phyloP scores from a whole-genome alignment of 2,888 invertebrate species.

The Catocala nupta region DNA sequence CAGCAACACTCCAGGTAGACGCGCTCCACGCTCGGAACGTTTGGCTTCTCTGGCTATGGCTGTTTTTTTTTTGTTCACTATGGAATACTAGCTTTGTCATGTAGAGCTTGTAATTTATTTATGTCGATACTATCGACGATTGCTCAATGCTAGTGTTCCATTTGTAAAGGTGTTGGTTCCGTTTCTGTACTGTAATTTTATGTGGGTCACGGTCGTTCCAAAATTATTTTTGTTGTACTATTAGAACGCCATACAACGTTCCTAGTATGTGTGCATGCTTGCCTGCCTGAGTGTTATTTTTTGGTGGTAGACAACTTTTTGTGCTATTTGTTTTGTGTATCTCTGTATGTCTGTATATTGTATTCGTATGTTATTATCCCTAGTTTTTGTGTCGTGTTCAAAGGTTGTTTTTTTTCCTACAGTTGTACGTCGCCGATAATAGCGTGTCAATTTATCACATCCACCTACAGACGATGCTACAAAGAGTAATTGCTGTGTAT shows the following conservation, averaged over 20 bases:
- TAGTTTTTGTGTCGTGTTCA: slow-evolving; percentile 37
- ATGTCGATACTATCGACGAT: neutral
- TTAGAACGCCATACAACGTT: slow-evolving; percentile 69
- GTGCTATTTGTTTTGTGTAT: slow-evolving; percentile 47
- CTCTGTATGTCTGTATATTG: slow-evolving; percentile 30
- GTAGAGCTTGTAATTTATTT: neutral
- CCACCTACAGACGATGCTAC: slow-evolving; percentile 24
- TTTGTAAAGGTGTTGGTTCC: slow-evolving; percentile 73
- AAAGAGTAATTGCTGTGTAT: slow-evolving; percentile 46
- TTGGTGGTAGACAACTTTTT: slow-evolving; percentile 57
- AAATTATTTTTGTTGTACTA: slow-evolving; percentile 54
- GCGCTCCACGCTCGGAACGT: slow-evolving; percentile 80
- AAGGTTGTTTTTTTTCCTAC: slow-evolving; percentile 30
- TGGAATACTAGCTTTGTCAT: slow-evolving; percentile 60
- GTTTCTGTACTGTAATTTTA: slow-evolving; percentile 57
- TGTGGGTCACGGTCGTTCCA: slow-evolving; percentile 64
- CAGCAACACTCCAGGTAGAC: slow-evolving; percentile 85
- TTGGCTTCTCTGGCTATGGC: slow-evolving; percentile 76
- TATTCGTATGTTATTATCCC: slow-evolving; percentile 30
- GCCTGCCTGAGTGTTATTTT: slow-evolving; percentile 77
- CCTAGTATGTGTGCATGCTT: slow-evolving; percentile 82
- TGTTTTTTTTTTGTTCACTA: slow-evolving; percentile 57
- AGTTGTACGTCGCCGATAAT: slow-evolving; percentile 25
- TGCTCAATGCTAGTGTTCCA: slow-evolving; percentile 64
- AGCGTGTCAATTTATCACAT: slow-evolving; percentile 34